These are phyloP conservation scores for Epinephelus lanceolatus DNA, from an alignment of 2,113 vertebrate genomes.

Conservation along the genomic window DNA sequence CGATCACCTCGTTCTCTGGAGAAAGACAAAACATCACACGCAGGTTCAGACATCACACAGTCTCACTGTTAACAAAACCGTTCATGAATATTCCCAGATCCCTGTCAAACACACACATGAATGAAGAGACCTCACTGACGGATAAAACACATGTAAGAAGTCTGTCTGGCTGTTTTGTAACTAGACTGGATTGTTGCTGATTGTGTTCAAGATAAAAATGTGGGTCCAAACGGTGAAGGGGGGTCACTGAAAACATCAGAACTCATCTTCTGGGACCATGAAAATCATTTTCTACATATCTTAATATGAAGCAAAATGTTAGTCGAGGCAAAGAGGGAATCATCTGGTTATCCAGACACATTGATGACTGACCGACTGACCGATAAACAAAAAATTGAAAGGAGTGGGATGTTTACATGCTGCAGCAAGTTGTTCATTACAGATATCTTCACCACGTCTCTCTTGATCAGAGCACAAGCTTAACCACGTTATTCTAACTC, in stretches of 20 bases:
- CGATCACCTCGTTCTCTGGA: constrained; percentile 82
- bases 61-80: constrained; percentile 14
- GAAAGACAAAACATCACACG: constrained; percentile 62
- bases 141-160: not conserved
- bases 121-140: not conserved
- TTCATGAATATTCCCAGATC: constrained; percentile 25
- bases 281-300: not conserved
- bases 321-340: not conserved
- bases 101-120: not conserved
- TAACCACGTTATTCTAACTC: constrained; percentile 46
- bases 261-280: not conserved
- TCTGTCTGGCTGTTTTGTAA: not conserved
- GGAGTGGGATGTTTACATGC: constrained; percentile 6
- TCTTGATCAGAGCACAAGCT: constrained; percentile 21
- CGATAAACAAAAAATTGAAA: not conserved
- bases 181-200: no score
- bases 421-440: constrained; percentile 1
- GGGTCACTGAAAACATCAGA: not conserved
- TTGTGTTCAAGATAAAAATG: not conserved
- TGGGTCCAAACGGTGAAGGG: not conserved
- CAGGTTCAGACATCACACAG: constrained; percentile 42
- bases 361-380: not conserved
- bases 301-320: not conserved
- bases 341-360: not conserved
- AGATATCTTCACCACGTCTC: constrained; percentile 17